Evolutionary conservation across 2,797 vertebrate species (phyloP).

Genomic region (Momotus momota): DNA sequence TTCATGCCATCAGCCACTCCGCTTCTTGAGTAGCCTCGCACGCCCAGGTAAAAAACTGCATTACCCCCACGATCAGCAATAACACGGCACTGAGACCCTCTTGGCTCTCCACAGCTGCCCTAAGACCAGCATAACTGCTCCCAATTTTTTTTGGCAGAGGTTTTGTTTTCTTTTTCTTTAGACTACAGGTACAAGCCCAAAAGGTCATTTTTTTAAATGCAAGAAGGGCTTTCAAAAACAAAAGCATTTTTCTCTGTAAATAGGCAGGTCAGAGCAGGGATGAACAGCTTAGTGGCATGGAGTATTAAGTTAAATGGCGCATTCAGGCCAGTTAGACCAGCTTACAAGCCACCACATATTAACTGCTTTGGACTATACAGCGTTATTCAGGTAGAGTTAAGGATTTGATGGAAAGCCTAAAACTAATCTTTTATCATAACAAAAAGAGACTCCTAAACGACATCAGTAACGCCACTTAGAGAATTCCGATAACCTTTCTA

Average conservation of each 20-base stretch:
- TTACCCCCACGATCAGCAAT: not conserved
- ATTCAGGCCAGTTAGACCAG: not conserved
- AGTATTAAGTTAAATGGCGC: not conserved
- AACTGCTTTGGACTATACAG: not conserved
- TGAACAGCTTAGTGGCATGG: not conserved
- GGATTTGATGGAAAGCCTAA: not conserved
- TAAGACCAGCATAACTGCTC: not conserved
- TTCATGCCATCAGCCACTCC: not conserved
- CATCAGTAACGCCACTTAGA: not conserved
- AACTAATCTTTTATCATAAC: not conserved
- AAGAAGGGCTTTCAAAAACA: not conserved
- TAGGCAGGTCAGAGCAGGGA: not conserved
- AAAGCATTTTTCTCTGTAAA: not conserved
- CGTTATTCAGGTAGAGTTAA: not conserved
- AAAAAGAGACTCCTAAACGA: not conserved
- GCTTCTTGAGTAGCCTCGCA: not conserved
- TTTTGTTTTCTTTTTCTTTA: not conserved
- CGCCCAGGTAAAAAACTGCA: not conserved
- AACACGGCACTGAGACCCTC: not conserved
- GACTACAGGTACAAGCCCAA: not conserved
- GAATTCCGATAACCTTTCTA: not conserved
- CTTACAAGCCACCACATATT: not conserved
- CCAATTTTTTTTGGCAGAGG: not conserved
- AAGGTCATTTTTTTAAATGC: not conserved
- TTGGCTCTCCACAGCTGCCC: not conserved